Conservation (phyloP, 2,888 invertebrate genomes). For the Meiosimyza platycephala region DNA sequence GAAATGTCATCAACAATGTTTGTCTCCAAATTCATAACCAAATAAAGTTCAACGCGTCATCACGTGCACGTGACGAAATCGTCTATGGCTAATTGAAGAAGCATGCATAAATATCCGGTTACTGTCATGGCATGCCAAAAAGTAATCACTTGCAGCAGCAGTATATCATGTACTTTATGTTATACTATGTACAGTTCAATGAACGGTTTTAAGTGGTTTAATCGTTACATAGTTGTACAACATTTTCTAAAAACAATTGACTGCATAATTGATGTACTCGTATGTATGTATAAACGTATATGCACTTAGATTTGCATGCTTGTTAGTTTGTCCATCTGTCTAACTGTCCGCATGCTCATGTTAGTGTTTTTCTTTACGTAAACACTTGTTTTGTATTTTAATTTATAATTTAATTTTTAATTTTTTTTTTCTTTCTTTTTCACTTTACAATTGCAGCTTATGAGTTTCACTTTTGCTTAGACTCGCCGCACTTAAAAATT, state of each 20-base stretch:
- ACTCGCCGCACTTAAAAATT: constrained; percentile 1
- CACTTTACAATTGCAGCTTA: neutral
- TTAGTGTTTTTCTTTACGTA: constrained; percentile 1
- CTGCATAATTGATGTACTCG: constrained; percentile 4
- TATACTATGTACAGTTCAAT: neutral
- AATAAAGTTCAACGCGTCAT: too few relatives aligned
- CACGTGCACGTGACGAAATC: too few relatives aligned
- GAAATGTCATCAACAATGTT: neutral
- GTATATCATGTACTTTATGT: neutral
- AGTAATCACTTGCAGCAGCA: constrained; percentile 20
- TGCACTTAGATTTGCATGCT: neutral
- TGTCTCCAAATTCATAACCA: too few relatives aligned
- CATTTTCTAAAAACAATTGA: neutral
- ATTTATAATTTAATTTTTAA: constrained; percentile 10
- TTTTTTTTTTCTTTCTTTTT: constrained; percentile 12
- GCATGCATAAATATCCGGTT: constrained; percentile 14
- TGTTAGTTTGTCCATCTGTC: neutral
- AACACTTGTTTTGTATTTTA: neutral
- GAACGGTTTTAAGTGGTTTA: constrained; percentile 11
- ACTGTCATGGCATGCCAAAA: neutral
- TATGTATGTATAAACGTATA: too few relatives aligned
- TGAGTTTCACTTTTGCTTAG: constrained; percentile 24
- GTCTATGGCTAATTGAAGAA: too few relatives aligned
- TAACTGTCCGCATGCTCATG: neutral
- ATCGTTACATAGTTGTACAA: too few relatives aligned